Conservation (phyloP, 2,113 vertebrate genomes). For the Orycteropus afer region DNA sequence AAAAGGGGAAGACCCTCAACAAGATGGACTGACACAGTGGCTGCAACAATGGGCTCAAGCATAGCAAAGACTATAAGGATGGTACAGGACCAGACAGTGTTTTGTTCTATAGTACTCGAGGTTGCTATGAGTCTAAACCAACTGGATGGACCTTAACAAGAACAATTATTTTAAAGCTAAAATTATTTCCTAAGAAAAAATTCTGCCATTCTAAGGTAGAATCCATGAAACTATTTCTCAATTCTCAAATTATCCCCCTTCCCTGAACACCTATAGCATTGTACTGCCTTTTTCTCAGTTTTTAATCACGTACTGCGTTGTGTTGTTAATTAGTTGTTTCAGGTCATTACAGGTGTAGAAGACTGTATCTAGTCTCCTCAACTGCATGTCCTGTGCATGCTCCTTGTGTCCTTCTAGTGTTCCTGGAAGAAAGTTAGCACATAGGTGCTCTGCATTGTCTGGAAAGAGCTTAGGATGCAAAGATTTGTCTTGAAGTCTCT, state of each 20-base stretch:
- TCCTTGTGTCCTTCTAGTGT: neutral
- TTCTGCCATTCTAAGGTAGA: neutral
- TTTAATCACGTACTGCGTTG: neutral
- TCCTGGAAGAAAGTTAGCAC: neutral
- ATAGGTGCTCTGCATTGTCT: neutral
- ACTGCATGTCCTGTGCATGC: rapidly evolving
- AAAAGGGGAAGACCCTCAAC: too few relatives aligned
- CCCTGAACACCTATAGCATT: neutral
- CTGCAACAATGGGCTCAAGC: too few relatives aligned
- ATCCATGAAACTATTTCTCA: neutral
- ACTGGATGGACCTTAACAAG: too few relatives aligned
- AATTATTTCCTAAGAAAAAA: neutral
- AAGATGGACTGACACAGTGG: too few relatives aligned
- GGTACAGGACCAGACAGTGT: too few relatives aligned
- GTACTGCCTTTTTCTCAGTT: too few relatives aligned
- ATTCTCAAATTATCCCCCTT: neutral
- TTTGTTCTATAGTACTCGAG: too few relatives aligned
- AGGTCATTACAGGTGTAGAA: neutral
- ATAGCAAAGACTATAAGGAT: too few relatives aligned
- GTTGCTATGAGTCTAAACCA: too few relatives aligned
- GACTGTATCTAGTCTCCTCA: neutral
- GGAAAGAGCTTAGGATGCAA: neutral
- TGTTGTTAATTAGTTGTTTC: neutral
- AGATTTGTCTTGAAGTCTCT: neutral
- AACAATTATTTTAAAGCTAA: too few relatives aligned